These are phyloP conservation scores for Melanotaenia duboulayi DNA, from an alignment of 2,113 vertebrate species.

Conservation along the genomic window DNA sequence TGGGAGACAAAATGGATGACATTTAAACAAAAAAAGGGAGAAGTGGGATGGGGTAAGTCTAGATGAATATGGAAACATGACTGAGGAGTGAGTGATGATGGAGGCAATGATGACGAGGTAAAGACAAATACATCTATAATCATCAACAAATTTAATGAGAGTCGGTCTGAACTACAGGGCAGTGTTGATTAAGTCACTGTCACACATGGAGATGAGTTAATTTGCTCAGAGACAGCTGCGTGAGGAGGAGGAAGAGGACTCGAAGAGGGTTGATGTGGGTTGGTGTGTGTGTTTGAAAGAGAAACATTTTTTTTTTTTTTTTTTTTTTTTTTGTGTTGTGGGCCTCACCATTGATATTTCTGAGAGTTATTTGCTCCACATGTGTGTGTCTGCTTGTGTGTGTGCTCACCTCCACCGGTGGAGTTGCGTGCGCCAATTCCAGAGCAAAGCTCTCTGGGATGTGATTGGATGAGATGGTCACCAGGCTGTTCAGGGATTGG, in stretches of 20 bases:
- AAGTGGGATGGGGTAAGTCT: slow-evolving; percentile 3
- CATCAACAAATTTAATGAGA: slow-evolving; percentile 70
- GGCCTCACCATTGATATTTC: slow-evolving; percentile 37
- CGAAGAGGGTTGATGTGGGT: slow-evolving; percentile 28
- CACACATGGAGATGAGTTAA: slow-evolving; percentile 61
- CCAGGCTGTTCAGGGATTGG: slow-evolving; percentile 96
- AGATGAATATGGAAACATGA: slow-evolving; percentile 63
- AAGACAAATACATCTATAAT: slow-evolving; percentile 74
- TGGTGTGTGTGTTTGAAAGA: slow-evolving; percentile 2
- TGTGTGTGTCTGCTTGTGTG: slow-evolving; percentile 9
- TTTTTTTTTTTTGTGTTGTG: slow-evolving; percentile 25
- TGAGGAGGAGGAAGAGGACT: slow-evolving; percentile 27
- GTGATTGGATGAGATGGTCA: slow-evolving; percentile 98
- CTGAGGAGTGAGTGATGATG: slow-evolving; percentile 54
- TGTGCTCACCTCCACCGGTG: slow-evolving; percentile 94
- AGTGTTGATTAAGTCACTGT: slow-evolving; percentile 69
- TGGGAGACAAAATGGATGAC: slow-evolving; percentile 78
- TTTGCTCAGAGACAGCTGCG: slow-evolving; percentile 60
- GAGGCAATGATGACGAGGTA: slow-evolving; percentile 65
- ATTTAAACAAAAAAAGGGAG: slow-evolving; percentile 44
- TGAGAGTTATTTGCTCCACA: slow-evolving; percentile 31
- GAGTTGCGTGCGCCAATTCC: slow-evolving; percentile 94
- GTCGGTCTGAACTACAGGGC: slow-evolving; percentile 64
- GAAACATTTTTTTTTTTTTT: no score
- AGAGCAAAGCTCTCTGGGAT: slow-evolving; percentile 95